Evolutionary conservation across 2,113 vertebrate genomes (phyloP), one percentile per base, ranked within the genome.

Genomic region (Colistium nudipinnis): DNA sequence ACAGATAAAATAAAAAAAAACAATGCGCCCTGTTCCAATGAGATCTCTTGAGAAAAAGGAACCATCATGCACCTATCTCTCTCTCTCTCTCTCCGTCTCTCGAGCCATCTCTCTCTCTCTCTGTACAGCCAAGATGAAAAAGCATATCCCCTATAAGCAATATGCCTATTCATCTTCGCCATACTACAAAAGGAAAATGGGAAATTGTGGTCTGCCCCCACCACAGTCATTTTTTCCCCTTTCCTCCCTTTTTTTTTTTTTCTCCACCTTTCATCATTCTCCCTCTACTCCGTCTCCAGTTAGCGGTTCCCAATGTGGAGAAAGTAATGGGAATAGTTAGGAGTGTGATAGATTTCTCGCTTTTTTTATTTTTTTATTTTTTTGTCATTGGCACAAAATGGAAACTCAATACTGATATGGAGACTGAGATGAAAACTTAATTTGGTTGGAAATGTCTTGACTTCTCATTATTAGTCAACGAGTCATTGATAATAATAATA

Each of bases 151-250:
- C 39, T 6, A n/a, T n/a, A 2, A 78, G 71, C 27, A 70, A 74
- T 36, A 54, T 74, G 62, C 61, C 64, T 64, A 51, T 82, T 82
- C 65, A 77, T 62, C 57, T 54, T 68, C 33, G 70, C 57, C 51
- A 53, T 48, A 72, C 53, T 43, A 61, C 63, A 81, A 70, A 64
- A 69, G 68, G 57, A 20, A 61, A 78, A 74, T 65, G 2, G 2
- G 66, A 83, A 64, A 55, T 24, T 76, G 74, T 43, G 0, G 41
- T n/a, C 30, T 33, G 24, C 13, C 2, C 59, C 72, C 81, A 77
- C 71, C 69, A 85, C 70, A 53, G 63, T 66, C 12, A 62, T 79
- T 66, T 73, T 53, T 72, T 36, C 19, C 49, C 44, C 64, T 70
- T 68, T 41, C 17, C 2, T 41, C 60, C 61, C 12, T 66, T 38